Conservation (phyloP, 2,888 invertebrate species). For the Automeris io region DNA sequence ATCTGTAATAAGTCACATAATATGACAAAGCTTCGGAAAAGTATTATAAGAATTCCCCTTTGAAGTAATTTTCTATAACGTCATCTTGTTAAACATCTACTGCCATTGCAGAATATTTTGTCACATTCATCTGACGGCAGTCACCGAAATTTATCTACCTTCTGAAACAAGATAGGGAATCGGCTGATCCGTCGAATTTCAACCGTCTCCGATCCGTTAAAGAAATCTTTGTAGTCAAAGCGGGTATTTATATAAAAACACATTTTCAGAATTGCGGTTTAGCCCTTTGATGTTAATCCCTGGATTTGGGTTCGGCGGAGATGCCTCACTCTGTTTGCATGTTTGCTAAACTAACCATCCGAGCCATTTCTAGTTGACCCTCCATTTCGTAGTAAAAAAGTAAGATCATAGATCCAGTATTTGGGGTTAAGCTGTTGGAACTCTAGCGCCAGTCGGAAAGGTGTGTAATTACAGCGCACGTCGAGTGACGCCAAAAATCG, state of each 20-base stretch:
- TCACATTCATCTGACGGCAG: conserved; percentile 27
- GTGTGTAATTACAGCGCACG: conserved; percentile 39
- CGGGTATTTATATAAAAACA: conserved; percentile 68
- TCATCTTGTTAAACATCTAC: conserved; percentile 18
- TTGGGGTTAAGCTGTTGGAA: conserved; percentile 25
- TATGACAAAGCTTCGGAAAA: too few relatives aligned
- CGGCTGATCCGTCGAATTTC: conserved; percentile 43
- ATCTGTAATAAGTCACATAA: too few relatives aligned
- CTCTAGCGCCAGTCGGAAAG: conserved; percentile 34
- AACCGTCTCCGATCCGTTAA: conserved; percentile 51
- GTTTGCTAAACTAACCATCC: conserved; percentile 39
- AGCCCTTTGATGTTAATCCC: conserved; percentile 69
- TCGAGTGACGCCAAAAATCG: conserved; percentile 31
- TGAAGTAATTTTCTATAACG: conserved; percentile 24
- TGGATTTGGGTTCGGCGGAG: conserved; percentile 46
- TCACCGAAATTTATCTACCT: conserved; percentile 41
- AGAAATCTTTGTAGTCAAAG: conserved; percentile 61
- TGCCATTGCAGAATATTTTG: neutral
- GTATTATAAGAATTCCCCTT: too few relatives aligned
- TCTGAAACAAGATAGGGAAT: conserved; percentile 44
- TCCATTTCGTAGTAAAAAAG: conserved; percentile 8
- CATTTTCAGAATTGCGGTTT: conserved; percentile 61
- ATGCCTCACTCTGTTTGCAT: conserved; percentile 35
- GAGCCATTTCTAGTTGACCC: conserved; percentile 27
- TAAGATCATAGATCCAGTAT: conserved; percentile 22